These are phyloP conservation scores for Frankliniella intonsa DNA, from an alignment of 2,888 invertebrate species.

Conservation along the genomic window DNA sequence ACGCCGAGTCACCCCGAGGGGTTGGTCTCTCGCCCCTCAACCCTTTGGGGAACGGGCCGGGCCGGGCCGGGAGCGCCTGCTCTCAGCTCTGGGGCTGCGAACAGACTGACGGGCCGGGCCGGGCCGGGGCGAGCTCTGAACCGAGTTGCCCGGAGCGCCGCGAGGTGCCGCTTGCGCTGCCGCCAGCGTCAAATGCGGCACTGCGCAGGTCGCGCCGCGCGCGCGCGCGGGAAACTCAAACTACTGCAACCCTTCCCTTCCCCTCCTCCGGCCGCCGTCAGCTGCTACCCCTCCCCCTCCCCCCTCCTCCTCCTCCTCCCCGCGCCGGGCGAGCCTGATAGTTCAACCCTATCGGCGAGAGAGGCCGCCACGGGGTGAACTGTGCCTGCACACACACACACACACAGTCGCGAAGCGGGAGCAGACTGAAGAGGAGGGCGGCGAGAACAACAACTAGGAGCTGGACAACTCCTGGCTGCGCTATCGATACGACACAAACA, in stretches of 20 bases:
- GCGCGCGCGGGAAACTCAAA: conserved; percentile 3
- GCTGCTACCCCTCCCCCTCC: background rate
- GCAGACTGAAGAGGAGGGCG: no score
- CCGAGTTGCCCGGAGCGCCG: background rate
- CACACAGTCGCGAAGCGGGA: no score
- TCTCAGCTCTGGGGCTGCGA: background rate
- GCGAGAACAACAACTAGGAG: no score
- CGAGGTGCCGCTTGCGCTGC: background rate
- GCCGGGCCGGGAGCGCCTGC: background rate
- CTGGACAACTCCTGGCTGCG: no score
- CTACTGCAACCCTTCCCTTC: background rate
- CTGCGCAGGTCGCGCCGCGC: background rate
- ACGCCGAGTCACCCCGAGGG: background rate
- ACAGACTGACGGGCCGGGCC: background rate
- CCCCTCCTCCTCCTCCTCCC: background rate
- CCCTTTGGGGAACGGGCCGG: background rate
- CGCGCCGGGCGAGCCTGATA: background rate
- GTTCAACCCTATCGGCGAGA: no score
- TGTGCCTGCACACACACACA: no score
- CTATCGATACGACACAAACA: no score
- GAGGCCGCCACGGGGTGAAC: no score
- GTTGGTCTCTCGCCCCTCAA: background rate
- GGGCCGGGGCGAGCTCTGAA: background rate
- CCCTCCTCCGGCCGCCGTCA: background rate
- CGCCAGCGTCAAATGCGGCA: background rate